Evolutionary conservation across 2,888 invertebrate genomes (phyloP).

Genomic region (Cybosia mesomella): DNA sequence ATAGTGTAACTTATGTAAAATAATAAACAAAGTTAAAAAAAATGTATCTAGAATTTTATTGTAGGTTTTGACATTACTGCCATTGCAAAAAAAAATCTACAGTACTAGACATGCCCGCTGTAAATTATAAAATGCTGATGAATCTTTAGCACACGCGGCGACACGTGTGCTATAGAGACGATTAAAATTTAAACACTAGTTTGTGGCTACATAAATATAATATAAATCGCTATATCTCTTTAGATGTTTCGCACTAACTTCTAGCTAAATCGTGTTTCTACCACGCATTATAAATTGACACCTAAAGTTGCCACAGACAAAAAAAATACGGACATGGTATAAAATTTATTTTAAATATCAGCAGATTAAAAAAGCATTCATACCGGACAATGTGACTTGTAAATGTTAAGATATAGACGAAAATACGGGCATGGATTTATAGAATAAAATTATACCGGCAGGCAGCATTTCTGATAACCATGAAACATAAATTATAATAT

Average conservation of each 20-base stretch:
- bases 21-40: not conserved
- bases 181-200: not conserved
- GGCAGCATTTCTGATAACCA: not conserved
- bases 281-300: not conserved
- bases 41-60: conserved; percentile 10
- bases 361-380: conserved; percentile 12
- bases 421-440: conserved; percentile 11
- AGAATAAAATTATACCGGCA: not conserved
- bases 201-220: not conserved
- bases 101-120: conserved; percentile 8
- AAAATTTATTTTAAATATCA: not conserved
- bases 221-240: not conserved
- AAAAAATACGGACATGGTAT: not conserved
- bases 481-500: not conserved
- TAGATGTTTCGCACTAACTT: not conserved
- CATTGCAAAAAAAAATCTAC: conserved; percentile 24
- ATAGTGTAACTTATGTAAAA: conserved; percentile 2
- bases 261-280: not conserved
- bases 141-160: not conserved
- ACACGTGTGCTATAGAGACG: not conserved
- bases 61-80: conserved; percentile 35
- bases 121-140: conserved; percentile 10
- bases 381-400: conserved; percentile 21
- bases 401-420: conserved; percentile 12
- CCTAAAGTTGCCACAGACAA: not conserved